Evolutionary conservation across 2,113 vertebrate genomes (phyloP).

Genomic region (Lathamus discolor): DNA sequence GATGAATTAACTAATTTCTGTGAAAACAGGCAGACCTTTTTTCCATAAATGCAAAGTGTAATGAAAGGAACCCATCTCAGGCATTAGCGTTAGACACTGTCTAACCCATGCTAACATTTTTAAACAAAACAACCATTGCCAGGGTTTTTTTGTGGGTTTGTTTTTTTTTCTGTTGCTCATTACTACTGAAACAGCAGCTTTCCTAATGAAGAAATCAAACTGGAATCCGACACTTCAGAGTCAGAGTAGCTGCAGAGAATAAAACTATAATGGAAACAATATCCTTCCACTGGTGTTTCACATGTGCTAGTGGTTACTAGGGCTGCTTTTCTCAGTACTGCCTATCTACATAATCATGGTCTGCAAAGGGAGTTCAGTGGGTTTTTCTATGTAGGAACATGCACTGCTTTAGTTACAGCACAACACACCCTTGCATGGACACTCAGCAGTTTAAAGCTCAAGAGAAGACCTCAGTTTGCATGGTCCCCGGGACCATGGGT

Average conservation of each 20-base stretch:
- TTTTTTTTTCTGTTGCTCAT: neutral
- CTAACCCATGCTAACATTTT: neutral
- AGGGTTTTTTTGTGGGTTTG: neutral
- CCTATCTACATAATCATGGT: neutral
- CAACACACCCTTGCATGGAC: neutral
- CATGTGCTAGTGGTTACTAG: conserved; percentile 66
- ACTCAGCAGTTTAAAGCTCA: neutral
- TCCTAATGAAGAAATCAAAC: conserved; percentile 59
- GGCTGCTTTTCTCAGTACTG: neutral
- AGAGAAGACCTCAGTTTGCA: neutral
- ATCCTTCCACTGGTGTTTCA: conserved; percentile 15
- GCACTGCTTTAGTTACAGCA: neutral
- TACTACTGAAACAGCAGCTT: conserved; percentile 27
- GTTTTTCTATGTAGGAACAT: neutral
- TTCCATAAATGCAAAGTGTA: conserved; percentile 49
- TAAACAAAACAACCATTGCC: neutral
- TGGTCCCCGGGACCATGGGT: neutral
- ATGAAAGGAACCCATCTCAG: neutral
- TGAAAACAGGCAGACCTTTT: conserved; percentile 20
- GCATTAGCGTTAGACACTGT: neutral
- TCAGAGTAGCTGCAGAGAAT: conserved; percentile 40
- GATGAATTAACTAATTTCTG: neutral
- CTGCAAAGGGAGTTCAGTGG: neutral
- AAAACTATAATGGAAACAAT: conserved; percentile 65
- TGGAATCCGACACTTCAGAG: conserved; percentile 50